A percentile compares a stretch with the other conserved stretches of the same genome.
Conservation (phyloP, 2,113 vertebrate genomes). For the Rhegmatorhina hoffmannsi region DNA sequence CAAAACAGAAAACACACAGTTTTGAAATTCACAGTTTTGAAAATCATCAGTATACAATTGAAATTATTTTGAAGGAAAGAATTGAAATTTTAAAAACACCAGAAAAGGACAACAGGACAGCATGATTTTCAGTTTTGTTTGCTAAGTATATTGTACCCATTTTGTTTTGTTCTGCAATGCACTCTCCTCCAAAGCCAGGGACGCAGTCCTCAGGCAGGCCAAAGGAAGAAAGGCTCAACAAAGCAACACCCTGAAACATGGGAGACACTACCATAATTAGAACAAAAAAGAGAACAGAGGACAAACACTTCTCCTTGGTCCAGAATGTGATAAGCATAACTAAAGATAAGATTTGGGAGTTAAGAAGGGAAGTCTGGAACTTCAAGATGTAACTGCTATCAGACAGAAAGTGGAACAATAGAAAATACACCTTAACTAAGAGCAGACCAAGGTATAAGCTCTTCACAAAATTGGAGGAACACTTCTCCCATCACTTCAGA, state of each 20-base stretch:
- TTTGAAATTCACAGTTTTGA: background rate
- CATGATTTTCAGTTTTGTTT: background rate
- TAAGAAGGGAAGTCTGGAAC: background rate
- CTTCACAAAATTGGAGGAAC: background rate
- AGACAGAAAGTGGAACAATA: background rate
- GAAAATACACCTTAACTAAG: background rate
- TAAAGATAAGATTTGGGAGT: background rate
- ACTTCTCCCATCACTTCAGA: too few relatives aligned
- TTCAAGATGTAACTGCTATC: background rate
- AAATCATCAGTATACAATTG: fast-evolving
- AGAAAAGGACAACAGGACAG: background rate
- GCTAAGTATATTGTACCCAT: background rate
- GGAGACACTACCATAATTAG: background rate
- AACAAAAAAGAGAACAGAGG: background rate
- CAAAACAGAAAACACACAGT: fast-evolving
- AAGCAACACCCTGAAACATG: background rate
- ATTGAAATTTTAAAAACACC: background rate
- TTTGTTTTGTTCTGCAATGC: background rate
- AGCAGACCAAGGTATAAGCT: background rate
- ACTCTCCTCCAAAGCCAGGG: background rate
- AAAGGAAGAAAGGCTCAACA: background rate
- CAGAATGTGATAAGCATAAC: background rate
- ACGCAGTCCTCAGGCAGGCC: background rate
- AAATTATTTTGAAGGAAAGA: background rate
- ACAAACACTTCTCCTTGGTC: background rate